Evolutionary conservation across 2,888 invertebrate genomes (phyloP).

Genomic region (Epinotia brunnichana): DNA sequence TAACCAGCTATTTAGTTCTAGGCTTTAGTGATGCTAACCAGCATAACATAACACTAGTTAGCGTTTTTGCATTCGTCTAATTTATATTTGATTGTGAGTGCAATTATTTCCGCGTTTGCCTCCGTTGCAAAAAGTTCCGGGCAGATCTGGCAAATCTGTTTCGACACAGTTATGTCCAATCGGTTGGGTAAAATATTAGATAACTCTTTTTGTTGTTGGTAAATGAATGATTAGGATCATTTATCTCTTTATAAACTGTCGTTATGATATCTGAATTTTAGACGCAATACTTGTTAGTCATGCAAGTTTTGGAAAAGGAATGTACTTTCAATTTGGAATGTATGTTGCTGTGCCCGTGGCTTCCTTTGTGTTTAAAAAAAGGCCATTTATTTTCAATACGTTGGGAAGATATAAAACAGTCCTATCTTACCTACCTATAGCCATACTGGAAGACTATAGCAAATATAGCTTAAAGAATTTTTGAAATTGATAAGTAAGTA

Average conservation of each 20-base stretch:
- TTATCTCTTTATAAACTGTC: neutral
- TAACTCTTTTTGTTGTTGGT: constrained; percentile 11
- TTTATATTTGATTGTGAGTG: constrained; percentile 41
- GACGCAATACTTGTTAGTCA: neutral
- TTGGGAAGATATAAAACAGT: too few relatives aligned
- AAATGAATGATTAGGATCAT: constrained; percentile 2
- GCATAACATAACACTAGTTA: constrained; percentile 11
- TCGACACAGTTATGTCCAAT: constrained; percentile 28
- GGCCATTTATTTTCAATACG: neutral
- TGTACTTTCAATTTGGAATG: neutral
- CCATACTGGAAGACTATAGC: too few relatives aligned
- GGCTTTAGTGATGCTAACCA: neutral
- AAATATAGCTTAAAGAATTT: too few relatives aligned
- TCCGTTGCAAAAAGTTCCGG: constrained; percentile 33
- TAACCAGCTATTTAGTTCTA: neutral
- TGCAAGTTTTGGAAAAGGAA: neutral
- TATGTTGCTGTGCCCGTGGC: neutral
- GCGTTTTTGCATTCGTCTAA: constrained; percentile 33
- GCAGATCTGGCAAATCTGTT: neutral
- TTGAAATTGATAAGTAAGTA: too few relatives aligned
- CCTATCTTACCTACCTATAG: too few relatives aligned
- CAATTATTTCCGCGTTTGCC: constrained; percentile 40
- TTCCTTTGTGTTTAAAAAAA: neutral
- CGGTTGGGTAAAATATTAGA: constrained; percentile 10
- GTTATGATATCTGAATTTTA: neutral